Percentiles rank a stretch among this genome's conserved stretches.
Conservation (phyloP, 2,888 invertebrate genomes). For the Mimumesa dahlbomi region DNA sequence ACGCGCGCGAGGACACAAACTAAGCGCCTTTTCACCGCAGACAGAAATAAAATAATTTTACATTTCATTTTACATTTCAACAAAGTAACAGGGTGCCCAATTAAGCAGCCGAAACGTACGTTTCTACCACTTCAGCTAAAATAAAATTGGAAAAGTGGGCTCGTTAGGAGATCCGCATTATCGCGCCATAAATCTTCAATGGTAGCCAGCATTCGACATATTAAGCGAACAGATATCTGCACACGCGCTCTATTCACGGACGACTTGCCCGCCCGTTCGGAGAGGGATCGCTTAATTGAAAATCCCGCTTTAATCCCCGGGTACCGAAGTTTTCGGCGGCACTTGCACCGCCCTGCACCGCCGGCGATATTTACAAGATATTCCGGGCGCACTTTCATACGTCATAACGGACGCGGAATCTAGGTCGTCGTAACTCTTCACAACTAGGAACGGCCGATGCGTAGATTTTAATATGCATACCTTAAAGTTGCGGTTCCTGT, state of each 20-base stretch:
- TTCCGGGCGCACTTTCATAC: slow-evolving; percentile 26
- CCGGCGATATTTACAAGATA: slow-evolving; percentile 31
- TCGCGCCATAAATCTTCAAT: neutral
- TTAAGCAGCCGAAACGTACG: neutral
- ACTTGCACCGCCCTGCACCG: slow-evolving; percentile 23
- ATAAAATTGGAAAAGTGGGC: neutral
- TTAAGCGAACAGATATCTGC: slow-evolving; percentile 3
- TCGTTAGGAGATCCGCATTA: neutral
- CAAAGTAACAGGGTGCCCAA: too few species aligned
- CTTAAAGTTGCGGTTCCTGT: slow-evolving; percentile 34
- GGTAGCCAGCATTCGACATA: neutral
- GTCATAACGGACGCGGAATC: slow-evolving; percentile 28
- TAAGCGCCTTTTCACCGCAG: too few species aligned
- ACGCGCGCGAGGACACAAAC: too few species aligned
- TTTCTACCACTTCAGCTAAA: neutral
- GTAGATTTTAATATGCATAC: slow-evolving; percentile 60
- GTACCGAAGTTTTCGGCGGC: slow-evolving; percentile 30
- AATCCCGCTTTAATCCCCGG: slow-evolving; percentile 40
- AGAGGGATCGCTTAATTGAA: slow-evolving; percentile 41
- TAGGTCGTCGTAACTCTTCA: slow-evolving; percentile 50
- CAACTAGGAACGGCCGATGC: slow-evolving; percentile 41
- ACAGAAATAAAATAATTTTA: neutral
- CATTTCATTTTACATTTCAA: neutral
- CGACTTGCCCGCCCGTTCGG: neutral
- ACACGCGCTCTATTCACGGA: neutral